Conservation (phyloP, 1,140 invertebrate species). For the Drosophila prosaltans region DNA sequence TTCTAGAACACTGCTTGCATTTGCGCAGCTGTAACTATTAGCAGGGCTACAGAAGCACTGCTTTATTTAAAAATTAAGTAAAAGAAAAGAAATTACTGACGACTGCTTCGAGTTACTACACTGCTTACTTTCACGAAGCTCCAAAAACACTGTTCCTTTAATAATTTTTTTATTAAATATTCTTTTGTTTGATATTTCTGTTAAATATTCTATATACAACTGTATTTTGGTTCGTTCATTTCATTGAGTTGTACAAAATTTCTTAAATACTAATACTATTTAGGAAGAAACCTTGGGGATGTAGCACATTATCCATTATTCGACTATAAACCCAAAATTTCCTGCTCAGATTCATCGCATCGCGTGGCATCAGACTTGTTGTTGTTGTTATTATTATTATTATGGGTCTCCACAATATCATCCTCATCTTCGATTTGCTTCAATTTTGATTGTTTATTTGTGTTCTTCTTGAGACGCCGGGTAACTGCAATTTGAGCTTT, state of each 20-base stretch:
- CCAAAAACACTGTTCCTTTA: background rate
- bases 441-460: slow-evolving; percentile 27
- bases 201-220: background rate
- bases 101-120: too few species aligned
- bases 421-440: slow-evolving; percentile 50
- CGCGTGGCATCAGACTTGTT: slow-evolving; percentile 56
- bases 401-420: slow-evolving; percentile 18
- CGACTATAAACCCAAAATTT: slow-evolving; percentile 66
- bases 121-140: too few species aligned
- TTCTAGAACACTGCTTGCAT: too few species aligned
- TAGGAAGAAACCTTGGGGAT: slow-evolving; percentile 54
- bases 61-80: too few species aligned
- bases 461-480: slow-evolving; percentile 12
- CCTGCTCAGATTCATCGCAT: slow-evolving; percentile 57
- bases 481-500: background rate
- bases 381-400: slow-evolving; percentile 24
- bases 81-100: too few species aligned
- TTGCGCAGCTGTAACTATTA: too few species aligned
- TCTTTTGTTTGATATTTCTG: background rate
- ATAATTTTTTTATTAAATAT: background rate
- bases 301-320: slow-evolving; percentile 22
- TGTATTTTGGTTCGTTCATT: background rate
- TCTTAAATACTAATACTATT: slow-evolving; percentile 28
- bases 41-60: too few species aligned
- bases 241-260: slow-evolving; percentile 19